These are phyloP conservation scores for Catharus bicknelli DNA, from an alignment of 2,113 vertebrate species.

Conservation along the genomic window DNA sequence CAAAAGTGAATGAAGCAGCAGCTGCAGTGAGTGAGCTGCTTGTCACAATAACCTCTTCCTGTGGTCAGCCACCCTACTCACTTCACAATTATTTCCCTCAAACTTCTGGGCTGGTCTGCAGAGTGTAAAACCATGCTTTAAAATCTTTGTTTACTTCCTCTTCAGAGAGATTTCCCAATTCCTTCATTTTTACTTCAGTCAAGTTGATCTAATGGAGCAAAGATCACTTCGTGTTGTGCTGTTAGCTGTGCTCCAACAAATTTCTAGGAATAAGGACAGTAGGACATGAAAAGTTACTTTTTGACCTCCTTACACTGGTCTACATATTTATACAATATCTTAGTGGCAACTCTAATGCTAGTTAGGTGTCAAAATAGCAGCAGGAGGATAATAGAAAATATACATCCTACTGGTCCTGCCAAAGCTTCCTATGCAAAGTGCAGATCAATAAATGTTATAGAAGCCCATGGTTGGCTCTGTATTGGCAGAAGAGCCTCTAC, in stretches of 20 bases:
- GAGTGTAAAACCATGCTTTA: background rate
- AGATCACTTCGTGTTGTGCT: background rate
- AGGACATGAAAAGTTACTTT: background rate
- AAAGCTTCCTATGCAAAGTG: background rate
- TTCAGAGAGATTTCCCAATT: background rate
- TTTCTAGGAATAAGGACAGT: background rate
- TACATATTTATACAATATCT: background rate
- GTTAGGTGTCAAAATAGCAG: background rate
- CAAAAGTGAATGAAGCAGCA: background rate
- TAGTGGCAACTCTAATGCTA: background rate
- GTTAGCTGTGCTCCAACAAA: background rate
- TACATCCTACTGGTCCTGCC: background rate
- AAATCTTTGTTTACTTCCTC: background rate
- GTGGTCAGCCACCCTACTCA: background rate
- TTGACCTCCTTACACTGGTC: background rate
- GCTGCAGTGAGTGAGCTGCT: fast-evolving
- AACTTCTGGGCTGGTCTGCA: background rate
- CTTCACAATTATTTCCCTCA: background rate
- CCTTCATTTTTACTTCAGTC: background rate
- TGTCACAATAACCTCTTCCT: background rate
- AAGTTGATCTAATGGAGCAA: background rate
- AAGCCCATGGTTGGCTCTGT: background rate
- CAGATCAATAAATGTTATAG: background rate
- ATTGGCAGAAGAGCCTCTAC: background rate
- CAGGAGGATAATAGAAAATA: background rate